Conservation (phyloP, 2,888 invertebrate genomes). For the Pteria penguin region DNA sequence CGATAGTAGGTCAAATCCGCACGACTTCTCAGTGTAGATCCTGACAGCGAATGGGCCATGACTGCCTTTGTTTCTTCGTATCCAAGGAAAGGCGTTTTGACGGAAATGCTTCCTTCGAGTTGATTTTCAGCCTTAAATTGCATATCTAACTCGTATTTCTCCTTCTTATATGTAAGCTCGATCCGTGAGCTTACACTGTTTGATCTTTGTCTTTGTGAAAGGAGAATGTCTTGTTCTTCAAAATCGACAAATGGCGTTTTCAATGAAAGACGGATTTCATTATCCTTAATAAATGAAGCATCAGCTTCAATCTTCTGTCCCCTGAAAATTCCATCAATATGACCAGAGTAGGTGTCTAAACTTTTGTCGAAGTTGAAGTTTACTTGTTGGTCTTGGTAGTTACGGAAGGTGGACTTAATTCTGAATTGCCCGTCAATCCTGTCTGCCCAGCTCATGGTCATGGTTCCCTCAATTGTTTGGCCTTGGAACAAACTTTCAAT, state of each 20-base stretch:
- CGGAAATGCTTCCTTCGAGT: not conserved
- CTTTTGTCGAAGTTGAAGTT: not conserved
- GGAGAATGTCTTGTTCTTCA: conserved; percentile 25
- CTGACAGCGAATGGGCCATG: not conserved
- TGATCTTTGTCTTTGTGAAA: conserved; percentile 26
- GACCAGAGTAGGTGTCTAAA: not conserved
- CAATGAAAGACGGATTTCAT: conserved; percentile 25
- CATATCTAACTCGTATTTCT: conserved; percentile 27
- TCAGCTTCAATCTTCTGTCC: conserved; percentile 1
- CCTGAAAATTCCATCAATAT: not conserved
- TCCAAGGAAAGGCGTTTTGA: conserved; percentile 23
- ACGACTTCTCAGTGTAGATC: not conserved
- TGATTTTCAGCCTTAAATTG: not conserved
- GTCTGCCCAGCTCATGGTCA: not conserved
- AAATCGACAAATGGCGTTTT: conserved; percentile 56
- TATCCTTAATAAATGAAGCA: not conserved
- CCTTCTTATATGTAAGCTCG: conserved; percentile 20
- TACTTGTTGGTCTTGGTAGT: not conserved
- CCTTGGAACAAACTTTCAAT: conserved; percentile 9
- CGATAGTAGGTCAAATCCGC: not conserved
- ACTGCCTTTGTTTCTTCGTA: not conserved
- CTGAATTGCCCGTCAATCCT: not conserved
- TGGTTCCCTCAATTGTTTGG: not conserved
- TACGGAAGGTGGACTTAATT: not conserved
- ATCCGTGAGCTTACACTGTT: conserved; percentile 36